Evolutionary conservation across 2,797 vertebrate species (phyloP), one percentile per base, ranked within the genome.

Genomic region (Bradypus variegatus): DNA sequence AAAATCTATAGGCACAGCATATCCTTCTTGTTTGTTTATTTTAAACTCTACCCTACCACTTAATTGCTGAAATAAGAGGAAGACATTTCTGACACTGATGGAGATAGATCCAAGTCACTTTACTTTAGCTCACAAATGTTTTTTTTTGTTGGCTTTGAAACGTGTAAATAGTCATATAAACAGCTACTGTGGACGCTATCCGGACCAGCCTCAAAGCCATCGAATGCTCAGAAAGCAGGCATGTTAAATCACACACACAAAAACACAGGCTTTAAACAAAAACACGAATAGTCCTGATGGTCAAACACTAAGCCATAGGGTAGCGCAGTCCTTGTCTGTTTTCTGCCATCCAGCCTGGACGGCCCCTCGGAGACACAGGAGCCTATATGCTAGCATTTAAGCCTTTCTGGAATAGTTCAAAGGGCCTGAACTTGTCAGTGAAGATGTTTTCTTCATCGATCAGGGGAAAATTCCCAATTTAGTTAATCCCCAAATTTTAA

Each of bases 241-340:
- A 94, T 94, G 77, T 85, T 91, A 95, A 94, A 95, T 82, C 88
- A 95, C 95, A 96, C 93, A 95, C 48, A 94, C 31, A 88, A 70
- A 91, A 95, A 94, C 0, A 11, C 19, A 60, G 83, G 55, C 76
- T 94, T 89, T 76, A 87, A 90, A 96, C 53, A 93, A 95, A 92
- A 95, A 89, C 93, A 79, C 48, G 86, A 89, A 93, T 82, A 75
- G 91, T 88, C 58, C 64, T 2, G 38, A 2, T 41, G 92, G 79
- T 91, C 89, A 95, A 94, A n/a, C 53, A 45, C 81, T 10, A 15
- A 1, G 92, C 41, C 55, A 2, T 15, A 84, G 78, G 86, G 91
- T 65, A 55, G 0, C 79, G 76, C 48, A 82, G 60, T 53, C 75
- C 50, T 58, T 87, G 27, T 11, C 77, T 38, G 18, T 36, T 93